Conservation (phyloP, 2,888 invertebrate species). For the Lithophane ornitopus region DNA sequence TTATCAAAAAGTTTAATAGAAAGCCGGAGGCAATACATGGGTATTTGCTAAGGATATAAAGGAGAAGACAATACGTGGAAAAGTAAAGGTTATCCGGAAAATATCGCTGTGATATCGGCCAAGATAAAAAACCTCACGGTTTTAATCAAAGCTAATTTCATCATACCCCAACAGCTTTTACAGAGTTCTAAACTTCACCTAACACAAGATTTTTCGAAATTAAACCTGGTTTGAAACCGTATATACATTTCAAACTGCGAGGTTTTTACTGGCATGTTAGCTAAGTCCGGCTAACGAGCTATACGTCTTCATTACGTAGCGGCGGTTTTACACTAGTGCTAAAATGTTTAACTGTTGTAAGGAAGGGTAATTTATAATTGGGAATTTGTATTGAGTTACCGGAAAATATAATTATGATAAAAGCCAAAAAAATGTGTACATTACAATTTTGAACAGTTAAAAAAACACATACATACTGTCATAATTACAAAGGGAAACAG, state of each 20-base stretch:
- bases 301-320: slow-evolving; percentile 69
- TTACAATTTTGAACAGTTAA: not conserved
- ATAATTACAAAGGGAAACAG: not conserved
- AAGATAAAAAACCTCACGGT: not conserved
- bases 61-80: not conserved
- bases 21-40: not conserved
- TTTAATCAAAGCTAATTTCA: not conserved
- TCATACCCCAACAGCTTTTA: not conserved
- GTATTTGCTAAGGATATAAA: not conserved
- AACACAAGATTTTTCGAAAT: slow-evolving; percentile 1
- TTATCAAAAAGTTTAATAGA: not conserved
- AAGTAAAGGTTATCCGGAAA: not conserved
- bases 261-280: slow-evolving; percentile 35
- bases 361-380: not conserved
- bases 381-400: not conserved
- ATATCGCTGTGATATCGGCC: not conserved
- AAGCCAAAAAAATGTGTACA: not conserved
- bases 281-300: slow-evolving; percentile 52
- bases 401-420: not conserved
- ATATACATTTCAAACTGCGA: slow-evolving; percentile 17
- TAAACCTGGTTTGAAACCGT: not conserved
- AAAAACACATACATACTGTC: not conserved
- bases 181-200: not conserved
- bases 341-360: slow-evolving; percentile 66
- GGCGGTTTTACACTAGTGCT: slow-evolving; percentile 60